phyloP scores from a whole-genome alignment of 2,113 vertebrate species.

The Hipposideros armiger region DNA sequence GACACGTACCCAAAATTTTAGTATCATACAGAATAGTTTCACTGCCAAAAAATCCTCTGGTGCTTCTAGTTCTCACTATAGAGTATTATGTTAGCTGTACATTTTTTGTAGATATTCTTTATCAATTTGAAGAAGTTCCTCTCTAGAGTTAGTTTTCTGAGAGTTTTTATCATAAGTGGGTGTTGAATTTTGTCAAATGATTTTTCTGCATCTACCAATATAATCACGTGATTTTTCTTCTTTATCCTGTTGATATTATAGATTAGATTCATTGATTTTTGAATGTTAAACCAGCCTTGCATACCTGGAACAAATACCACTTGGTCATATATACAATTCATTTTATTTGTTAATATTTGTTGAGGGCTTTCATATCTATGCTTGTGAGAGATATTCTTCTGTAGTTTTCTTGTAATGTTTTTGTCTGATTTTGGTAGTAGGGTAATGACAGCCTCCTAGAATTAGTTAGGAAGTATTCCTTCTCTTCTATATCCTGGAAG shows the following conservation, averaged over 20 bases:
- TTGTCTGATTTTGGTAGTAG: not conserved
- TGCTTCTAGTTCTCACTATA: not conserved
- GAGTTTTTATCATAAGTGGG: not conserved
- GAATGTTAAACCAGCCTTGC: not conserved
- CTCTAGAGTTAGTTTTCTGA: not conserved
- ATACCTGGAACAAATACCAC: not conserved
- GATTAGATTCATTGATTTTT: not conserved
- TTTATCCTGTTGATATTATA: not conserved
- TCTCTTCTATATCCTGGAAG: not conserved
- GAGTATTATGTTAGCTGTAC: not conserved
- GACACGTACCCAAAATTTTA: not conserved
- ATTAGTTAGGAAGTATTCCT: not conserved
- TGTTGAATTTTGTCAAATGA: not conserved
- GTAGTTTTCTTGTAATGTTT: not conserved
- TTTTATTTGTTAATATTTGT: constrained; percentile 8
- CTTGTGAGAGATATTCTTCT: not conserved
- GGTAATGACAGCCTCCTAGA: not conserved
- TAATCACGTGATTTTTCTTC: not conserved
- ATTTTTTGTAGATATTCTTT: not conserved
- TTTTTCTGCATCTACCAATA: not conserved
- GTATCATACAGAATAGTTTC: not conserved
- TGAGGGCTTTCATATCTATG: not conserved
- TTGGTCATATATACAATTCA: not conserved
- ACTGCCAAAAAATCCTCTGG: not conserved
- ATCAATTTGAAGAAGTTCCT: not conserved